phyloP scores from a whole-genome alignment of 2,888 invertebrate genomes.

The Andricus quercusramuli region DNA sequence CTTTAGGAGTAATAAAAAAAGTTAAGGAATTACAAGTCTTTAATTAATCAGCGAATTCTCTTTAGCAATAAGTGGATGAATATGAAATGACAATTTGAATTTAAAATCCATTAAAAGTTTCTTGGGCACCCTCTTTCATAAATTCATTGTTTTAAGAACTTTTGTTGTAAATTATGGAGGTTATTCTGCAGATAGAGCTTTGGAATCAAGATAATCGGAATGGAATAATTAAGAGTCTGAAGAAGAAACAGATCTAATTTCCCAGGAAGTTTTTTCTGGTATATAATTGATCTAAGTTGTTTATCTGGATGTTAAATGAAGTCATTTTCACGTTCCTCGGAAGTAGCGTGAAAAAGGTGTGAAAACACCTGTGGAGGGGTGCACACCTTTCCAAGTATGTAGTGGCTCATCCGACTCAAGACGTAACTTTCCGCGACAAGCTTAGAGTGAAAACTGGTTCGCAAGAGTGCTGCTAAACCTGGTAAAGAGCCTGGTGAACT shows the following conservation, averaged over 20 bases:
- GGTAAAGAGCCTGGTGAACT: slow-evolving; percentile 27
- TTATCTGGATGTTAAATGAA: slow-evolving; percentile 11
- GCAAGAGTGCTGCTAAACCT: neutral
- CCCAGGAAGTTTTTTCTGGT: neutral
- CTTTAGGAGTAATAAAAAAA: neutral
- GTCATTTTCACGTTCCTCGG: slow-evolving; percentile 18
- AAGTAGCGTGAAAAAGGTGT: slow-evolving; percentile 3
- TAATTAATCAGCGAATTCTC: neutral
- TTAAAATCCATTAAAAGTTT: neutral
- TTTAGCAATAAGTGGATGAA: neutral
- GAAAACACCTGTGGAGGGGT: neutral
- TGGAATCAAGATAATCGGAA: neutral
- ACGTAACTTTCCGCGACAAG: slow-evolving; percentile 10
- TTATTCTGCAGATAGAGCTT: neutral
- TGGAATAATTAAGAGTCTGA: neutral
- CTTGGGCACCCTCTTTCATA: neutral
- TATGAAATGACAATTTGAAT: neutral
- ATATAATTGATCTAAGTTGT: neutral
- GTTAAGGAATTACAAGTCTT: neutral
- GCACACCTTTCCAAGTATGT: neutral
- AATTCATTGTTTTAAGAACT: neutral
- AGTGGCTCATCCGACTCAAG: neutral
- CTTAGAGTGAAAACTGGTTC: neutral
- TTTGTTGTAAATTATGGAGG: neutral
- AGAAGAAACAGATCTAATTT: neutral